phyloP scores from a whole-genome alignment of 2,888 invertebrate genomes.

The Volucella inflata region DNA sequence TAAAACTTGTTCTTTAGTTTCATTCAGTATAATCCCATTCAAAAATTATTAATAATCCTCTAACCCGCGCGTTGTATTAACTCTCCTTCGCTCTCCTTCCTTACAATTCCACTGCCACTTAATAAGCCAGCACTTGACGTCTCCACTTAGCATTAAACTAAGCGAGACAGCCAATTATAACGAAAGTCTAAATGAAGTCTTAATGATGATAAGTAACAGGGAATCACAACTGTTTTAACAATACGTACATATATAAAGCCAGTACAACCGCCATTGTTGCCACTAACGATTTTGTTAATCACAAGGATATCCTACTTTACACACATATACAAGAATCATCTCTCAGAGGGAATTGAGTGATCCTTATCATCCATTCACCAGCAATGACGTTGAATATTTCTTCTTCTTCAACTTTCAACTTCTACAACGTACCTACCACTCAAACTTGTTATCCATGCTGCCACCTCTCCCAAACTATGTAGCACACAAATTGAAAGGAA shows the following conservation, averaged over 20 bases:
- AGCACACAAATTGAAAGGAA: neutral
- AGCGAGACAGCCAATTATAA: constrained; percentile 46
- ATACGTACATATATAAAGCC: constrained; percentile 40
- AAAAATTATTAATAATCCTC: constrained; percentile 8
- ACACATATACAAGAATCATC: constrained; percentile 16
- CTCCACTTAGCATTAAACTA: constrained; percentile 29
- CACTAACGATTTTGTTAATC: constrained; percentile 56
- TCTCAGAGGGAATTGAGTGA: constrained; percentile 27
- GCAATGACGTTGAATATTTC: constrained; percentile 28
- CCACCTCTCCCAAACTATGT: neutral
- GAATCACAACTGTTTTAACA: constrained; percentile 45
- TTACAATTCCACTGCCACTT: constrained; percentile 14
- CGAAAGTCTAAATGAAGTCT: constrained; percentile 56
- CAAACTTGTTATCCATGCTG: constrained; percentile 21
- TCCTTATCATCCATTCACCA: constrained; percentile 47
- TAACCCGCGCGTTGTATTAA: no score
- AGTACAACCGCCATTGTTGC: constrained; percentile 29
- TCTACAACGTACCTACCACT: neutral
- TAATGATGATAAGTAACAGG: constrained; percentile 57
- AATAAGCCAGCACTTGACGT: constrained; percentile 6
- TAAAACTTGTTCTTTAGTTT: no score
- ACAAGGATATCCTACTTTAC: constrained; percentile 15
- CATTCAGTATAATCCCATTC: neutral
- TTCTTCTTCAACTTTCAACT: neutral
- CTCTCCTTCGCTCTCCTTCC: neutral